Percentiles rank a stretch among this genome's conserved stretches.
These are phyloP conservation scores for Nasonia giraulti DNA, from an alignment of 1,140 invertebrate species.

Conservation along the genomic window DNA sequence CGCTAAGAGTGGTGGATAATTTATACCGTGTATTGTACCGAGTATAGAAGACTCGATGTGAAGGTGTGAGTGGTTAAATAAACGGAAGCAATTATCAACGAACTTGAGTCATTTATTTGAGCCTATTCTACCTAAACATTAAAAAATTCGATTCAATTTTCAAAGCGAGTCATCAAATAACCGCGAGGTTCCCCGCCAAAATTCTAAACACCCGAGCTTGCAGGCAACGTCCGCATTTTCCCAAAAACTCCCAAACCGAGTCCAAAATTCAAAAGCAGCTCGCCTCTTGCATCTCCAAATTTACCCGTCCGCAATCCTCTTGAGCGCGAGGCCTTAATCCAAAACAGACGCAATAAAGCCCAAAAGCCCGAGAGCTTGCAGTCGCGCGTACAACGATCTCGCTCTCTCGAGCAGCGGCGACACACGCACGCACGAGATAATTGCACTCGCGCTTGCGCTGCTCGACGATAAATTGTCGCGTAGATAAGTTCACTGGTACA, in stretches of 20 bases:
- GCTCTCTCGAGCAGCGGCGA: not conserved
- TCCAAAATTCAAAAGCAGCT: not conserved
- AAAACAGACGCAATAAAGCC: not conserved
- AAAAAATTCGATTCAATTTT: no score
- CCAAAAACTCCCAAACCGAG: no score
- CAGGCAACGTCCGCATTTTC: no score
- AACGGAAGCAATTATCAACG: no score
- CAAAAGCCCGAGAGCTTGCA: not conserved
- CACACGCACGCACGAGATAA: conserved; percentile 5
- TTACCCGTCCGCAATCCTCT: not conserved
- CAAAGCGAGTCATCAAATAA: no score
- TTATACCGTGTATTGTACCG: no score
- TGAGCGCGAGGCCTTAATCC: not conserved
- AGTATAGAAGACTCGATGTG: no score
- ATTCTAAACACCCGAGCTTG: no score
- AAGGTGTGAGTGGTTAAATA: no score
- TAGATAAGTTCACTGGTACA: not conserved
- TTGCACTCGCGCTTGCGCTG: not conserved
- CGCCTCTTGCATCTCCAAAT: not conserved
- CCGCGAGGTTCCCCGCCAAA: not conserved
- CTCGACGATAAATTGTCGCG: conserved; percentile 17
- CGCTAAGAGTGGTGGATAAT: no score
- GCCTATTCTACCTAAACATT: no score
- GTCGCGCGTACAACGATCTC: not conserved
- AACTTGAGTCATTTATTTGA: no score